Evolutionary conservation across 2,888 invertebrate species (phyloP), one percentile per base, ranked within the genome.

Genomic region (Tetheella fluctuosa): DNA sequence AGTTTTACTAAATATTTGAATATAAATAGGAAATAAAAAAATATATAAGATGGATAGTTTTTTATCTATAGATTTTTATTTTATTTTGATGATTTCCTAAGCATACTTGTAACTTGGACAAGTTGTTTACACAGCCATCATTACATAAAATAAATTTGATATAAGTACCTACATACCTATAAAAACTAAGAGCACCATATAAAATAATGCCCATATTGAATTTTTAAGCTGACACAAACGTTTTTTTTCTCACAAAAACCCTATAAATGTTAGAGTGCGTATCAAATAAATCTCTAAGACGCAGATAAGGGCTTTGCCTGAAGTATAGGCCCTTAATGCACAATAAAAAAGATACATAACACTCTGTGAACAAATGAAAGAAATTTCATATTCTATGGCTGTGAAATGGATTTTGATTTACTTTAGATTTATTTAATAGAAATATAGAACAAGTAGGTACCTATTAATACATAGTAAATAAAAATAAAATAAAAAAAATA

Each of bases 281-380:
- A 60, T 64, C 63, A 73, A 74, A 85, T 85, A 85, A 85, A 85
- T 85, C 85, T 82, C 65, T 67, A 68, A 73, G 65, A 73, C 83
- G 80, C 78, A 83, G 85, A 83, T 81, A 81, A 81, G 80, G 81
- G 77, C 76, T 67, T 13, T 66, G 70, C 70, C 76, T 76, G 69
- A 76, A 65, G 73, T 71, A 73, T 71, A 68, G 71, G 77, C 69
- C 74, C 72, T 79, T 80, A 76, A 78, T 77, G 76, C 74, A 81
- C 80, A 85, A 82, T 83, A 81, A 83, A 83, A 81, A 73, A 79
- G 77, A 79, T 70, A 73, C 74, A 77, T 74, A 64, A 65, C 61
- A 66, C 64, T 63, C 48, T 48, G 20, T 64, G 61, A 60, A 73
- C 65, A 69, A 66, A 70, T 64, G 66, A 70, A 71, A 71, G 70